Evolutionary conservation across 2,797 vertebrate genomes (phyloP), one percentile per base, ranked within the genome.

Genomic region (Phrynocephalus guinanensis): DNA sequence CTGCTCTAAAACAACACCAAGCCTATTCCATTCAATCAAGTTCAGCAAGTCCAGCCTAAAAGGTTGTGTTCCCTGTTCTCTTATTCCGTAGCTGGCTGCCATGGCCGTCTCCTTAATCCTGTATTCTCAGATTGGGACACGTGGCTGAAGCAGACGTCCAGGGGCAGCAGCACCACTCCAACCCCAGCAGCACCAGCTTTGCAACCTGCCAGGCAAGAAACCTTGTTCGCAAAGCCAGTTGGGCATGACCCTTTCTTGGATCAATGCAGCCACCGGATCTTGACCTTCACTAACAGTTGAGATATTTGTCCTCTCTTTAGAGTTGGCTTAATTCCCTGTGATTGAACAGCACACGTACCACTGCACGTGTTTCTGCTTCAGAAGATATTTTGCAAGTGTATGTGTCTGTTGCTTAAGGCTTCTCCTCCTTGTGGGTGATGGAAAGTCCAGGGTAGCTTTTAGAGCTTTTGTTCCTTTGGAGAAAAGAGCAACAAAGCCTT

Each of bases 61-160:
- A 79, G 18, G n/a, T 18, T 6, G 5, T 48, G 10, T 83, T 60
- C 50, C 56, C 5, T 88, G 6, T 87, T 66, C 75, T 73, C 1
- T 75, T 81, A 22, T 50, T 56, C 67, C 70, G 20, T 90, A 93
- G 85, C 76, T 91, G n/a, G 90, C 87, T 66, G 89, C 92, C 56
- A 84, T 92, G 92, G 79, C 75, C 3, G 91, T 90, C 71, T 63
- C 92, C 24, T 75, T 93, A 38, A 73, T 89, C 28, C 71, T 93
- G 10, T 92, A 86, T 81, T 89, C 63, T 80, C 82, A 90, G 16
- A 87, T 94, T 56, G 78, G 77, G 1, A 82, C 86, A 22, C 33
- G 50, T 50, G 11, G 5, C 9, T 86, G 87, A 90, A 68, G 76
- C 9, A 22, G 60, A 50, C 48, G 18, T 26, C 1, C 48, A 79